Conservation (phyloP, 2,888 invertebrate species). For the Andrena minutula region DNA sequence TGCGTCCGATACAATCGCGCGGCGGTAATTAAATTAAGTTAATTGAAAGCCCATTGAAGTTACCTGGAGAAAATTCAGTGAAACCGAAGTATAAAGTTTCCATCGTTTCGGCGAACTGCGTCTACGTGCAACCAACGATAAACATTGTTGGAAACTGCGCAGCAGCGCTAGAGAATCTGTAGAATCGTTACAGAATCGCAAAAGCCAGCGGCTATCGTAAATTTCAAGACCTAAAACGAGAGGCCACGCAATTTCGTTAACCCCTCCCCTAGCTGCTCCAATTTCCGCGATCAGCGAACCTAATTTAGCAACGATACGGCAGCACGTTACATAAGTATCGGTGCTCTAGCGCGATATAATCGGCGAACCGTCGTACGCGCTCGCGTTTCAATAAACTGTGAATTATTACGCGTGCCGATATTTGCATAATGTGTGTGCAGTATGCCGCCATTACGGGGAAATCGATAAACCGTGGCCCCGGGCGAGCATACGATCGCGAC, state of each 20-base stretch:
- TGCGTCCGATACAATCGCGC: not conserved
- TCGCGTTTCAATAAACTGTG: constrained; percentile 63
- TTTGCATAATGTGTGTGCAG: constrained; percentile 59
- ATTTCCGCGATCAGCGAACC: constrained; percentile 36
- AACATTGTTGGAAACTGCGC: too few species aligned
- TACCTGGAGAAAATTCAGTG: not conserved
- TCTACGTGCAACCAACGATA: too few species aligned
- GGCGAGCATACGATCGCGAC: constrained; percentile 18
- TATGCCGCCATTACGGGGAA: constrained; percentile 38
- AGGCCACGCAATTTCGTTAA: constrained; percentile 38
- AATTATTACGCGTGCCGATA: constrained; percentile 56
- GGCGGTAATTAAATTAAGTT: not conserved
- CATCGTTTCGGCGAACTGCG: too few species aligned
- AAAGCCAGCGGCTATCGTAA: constrained; percentile 6
- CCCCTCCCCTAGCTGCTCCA: constrained; percentile 21
- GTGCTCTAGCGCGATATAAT: constrained; percentile 41
- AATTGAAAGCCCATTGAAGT: not conserved
- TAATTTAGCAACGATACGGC: constrained; percentile 41
- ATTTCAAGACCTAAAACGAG: constrained; percentile 15
- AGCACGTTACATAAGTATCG: constrained; percentile 48
- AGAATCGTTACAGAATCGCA: not conserved
- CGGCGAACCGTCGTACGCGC: constrained; percentile 32
- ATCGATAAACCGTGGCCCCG: constrained; percentile 52
- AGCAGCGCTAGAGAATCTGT: not conserved
- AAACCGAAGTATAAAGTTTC: not conserved